These are phyloP conservation scores for Oncorhynchus kisutch DNA, from an alignment of 2,113 vertebrate species.

Conservation along the genomic window DNA sequence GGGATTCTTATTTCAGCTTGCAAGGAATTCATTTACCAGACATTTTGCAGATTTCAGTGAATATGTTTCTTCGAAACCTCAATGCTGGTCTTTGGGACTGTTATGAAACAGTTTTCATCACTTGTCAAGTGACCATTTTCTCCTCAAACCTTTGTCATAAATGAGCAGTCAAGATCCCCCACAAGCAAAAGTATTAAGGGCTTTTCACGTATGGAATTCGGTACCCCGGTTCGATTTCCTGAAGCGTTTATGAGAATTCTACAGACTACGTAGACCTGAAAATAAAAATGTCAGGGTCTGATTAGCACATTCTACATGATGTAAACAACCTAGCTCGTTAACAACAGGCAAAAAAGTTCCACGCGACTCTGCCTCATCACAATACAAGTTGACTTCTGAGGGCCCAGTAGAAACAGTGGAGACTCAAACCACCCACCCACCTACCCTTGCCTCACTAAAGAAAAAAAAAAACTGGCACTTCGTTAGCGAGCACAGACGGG, in stretches of 20 bases:
- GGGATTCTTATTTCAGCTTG: slow-evolving; percentile 54
- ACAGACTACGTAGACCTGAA: no score
- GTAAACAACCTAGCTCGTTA: no score
- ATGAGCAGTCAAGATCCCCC: background rate
- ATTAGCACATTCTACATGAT: no score
- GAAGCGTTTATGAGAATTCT: no score
- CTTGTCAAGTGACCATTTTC: background rate
- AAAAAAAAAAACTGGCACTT: slow-evolving; percentile 63
- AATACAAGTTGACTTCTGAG: background rate
- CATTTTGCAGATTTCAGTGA: slow-evolving; percentile 21
- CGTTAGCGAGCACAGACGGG: slow-evolving; percentile 72
- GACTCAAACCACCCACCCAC: slow-evolving; percentile 16
- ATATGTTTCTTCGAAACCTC: background rate
- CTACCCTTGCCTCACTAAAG: slow-evolving; percentile 44
- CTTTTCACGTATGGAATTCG: no score
- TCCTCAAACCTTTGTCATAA: background rate
- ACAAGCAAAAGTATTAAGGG: background rate
- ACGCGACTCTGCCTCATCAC: no score
- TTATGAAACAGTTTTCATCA: background rate
- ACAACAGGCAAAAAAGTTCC: no score
- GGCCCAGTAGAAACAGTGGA: background rate
- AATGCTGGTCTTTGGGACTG: background rate
- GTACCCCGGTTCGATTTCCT: no score
- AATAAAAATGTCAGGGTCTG: no score
- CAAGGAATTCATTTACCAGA: slow-evolving; percentile 62